These are phyloP conservation scores for Drosophila engyochracea DNA, from an alignment of 2,888 invertebrate genomes.

Conservation along the genomic window DNA sequence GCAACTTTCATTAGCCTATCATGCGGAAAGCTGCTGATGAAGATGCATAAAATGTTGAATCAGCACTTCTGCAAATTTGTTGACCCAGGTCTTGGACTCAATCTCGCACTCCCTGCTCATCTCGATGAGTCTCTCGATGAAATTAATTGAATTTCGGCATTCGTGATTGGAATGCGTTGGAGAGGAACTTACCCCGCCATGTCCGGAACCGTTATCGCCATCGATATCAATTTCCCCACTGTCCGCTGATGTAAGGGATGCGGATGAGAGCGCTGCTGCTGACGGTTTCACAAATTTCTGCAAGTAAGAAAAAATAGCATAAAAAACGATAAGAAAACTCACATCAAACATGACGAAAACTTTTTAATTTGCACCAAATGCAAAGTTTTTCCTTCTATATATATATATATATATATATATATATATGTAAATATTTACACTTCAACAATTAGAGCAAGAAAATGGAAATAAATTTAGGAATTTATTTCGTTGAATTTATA, in stretches of 20 bases:
- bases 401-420: conserved; percentile 16
- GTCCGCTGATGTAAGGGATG: conserved; percentile 73
- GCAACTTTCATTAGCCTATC: conserved; percentile 20
- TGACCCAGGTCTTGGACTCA: conserved; percentile 21
- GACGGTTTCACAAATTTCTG: conserved; percentile 83
- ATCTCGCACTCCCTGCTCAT: not conserved
- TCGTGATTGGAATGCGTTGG: conserved; percentile 10
- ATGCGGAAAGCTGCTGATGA: not conserved
- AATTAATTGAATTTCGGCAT: conserved; percentile 36
- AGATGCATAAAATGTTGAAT: conserved; percentile 1
- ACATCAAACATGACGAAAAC: conserved; percentile 46
- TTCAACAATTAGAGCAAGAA: conserved; percentile 59
- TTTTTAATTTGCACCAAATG: conserved; percentile 66
- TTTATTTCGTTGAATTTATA: not conserved
- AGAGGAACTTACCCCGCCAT: conserved; percentile 87
- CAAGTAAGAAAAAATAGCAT: conserved; percentile 42
- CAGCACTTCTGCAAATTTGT: conserved; percentile 12
- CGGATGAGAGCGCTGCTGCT: conserved; percentile 63
- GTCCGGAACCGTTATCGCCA: conserved; percentile 90
- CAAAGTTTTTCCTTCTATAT: conserved; percentile 34
- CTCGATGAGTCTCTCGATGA: conserved; percentile 8
- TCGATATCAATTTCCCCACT: conserved; percentile 90
- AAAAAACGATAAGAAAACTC: conserved; percentile 15
- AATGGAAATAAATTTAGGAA: not conserved
- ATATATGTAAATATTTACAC: conserved; percentile 62